These are phyloP conservation scores for Amazona ochrocephala DNA, from an alignment of 2,797 vertebrate species.

Conservation along the genomic window DNA sequence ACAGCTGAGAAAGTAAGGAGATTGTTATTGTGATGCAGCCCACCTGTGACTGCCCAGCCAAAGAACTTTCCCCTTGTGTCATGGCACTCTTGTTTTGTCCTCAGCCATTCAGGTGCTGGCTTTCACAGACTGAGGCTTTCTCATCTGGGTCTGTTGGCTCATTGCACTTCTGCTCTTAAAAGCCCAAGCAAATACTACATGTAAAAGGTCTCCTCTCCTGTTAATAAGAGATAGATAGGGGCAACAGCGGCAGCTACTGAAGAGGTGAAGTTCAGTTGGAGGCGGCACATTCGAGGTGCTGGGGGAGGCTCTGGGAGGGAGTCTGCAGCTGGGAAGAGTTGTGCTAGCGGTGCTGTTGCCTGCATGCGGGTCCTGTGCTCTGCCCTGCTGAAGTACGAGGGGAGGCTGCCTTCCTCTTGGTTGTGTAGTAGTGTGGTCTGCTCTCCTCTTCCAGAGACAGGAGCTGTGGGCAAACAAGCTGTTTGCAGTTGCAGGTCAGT, in stretches of 20 bases:
- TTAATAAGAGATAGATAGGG: background rate
- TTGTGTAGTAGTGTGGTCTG: background rate
- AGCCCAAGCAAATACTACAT: background rate
- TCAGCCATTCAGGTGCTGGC: background rate
- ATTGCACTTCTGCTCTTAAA: background rate
- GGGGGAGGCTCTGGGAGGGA: background rate
- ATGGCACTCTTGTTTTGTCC: background rate
- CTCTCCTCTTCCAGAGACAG: background rate
- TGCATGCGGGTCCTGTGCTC: accelerated
- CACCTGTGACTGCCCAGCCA: background rate
- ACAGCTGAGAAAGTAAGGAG: background rate
- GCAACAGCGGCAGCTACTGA: background rate
- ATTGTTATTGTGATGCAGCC: background rate
- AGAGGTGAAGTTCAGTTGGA: background rate
- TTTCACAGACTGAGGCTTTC: background rate
- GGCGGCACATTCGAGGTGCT: background rate
- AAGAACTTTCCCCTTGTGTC: background rate
- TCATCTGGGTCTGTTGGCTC: background rate
- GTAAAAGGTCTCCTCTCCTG: background rate
- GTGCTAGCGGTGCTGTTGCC: background rate
- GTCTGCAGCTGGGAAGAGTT: background rate
- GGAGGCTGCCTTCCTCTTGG: accelerated
- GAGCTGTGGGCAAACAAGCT: background rate
- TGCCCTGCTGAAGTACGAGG: accelerated
- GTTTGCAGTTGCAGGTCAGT: background rate